Base-by-base conservation (phyloP, 1,140 invertebrate genomes). In the Drosophila obscura region DNA sequence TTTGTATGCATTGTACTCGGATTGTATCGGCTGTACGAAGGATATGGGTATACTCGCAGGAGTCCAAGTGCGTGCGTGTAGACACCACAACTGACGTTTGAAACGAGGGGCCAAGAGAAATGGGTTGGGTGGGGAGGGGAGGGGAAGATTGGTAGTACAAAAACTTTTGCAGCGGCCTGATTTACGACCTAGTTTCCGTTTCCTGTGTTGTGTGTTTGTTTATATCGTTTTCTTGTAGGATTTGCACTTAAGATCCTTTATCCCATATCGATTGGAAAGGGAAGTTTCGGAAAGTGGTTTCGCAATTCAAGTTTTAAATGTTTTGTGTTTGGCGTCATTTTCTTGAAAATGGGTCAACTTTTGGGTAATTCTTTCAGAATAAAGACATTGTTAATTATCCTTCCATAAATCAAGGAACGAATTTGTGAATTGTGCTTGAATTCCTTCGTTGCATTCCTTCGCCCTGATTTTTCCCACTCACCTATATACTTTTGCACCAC, bases 401-500 rank as follows among this genome's bases (percentile, higher is more conserved):
- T 35, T 35, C 1, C 31, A 11, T 11, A 4, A 4, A 35, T 35
- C 7, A 31, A 6, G 5, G 26, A 28, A 0, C 5, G 19, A 19
- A 6, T 45, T 45, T 45, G 44, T 4, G 28, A 31, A 8, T 22
- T 22, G 5, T 7, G 3, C 0, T 16, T 16, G 7, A 7, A 5
- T 2, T 48, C 7, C 26, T 11, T 24, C 2, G 22, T 24, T 24
- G 2, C 22, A 24, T 24, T 24, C 22, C 2, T 4, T 24, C 22
- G 22, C 22, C 22, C 4, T 24, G 22, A 24, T 4, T 24, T 24
- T 24, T n/a, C 13, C 0, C 15, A 71, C 90, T 92, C 93, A 98
- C 97, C 97, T 77, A 99, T 98, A 91, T 99, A 98, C 92, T 99
- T 99, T 92, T 98, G 97, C 19, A 98, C 96, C 41, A 99, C 97